Conservation (phyloP, 2,113 vertebrate species). For the Coregonus clupeaformis region DNA sequence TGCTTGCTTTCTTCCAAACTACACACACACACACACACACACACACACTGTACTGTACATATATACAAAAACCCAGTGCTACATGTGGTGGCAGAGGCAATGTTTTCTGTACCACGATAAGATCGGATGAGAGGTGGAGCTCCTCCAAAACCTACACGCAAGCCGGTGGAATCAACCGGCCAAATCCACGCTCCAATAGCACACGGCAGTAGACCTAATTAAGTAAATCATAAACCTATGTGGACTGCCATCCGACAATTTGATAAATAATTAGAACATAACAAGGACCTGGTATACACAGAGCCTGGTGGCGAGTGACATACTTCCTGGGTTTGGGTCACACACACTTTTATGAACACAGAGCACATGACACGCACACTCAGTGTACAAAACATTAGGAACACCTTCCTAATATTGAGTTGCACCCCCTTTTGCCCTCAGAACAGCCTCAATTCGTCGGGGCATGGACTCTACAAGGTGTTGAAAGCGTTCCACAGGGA, state of each 20-base stretch:
- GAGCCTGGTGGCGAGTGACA: slow-evolving; percentile 25
- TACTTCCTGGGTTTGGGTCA: slow-evolving; percentile 36
- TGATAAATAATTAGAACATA: slow-evolving; percentile 50
- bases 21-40: slow-evolving; percentile 2
- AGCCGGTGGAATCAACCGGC: slow-evolving; percentile 18
- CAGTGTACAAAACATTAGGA: too few species aligned
- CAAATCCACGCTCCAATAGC: slow-evolving; percentile 42
- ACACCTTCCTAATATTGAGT: too few species aligned
- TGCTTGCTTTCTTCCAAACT: slow-evolving; percentile 11
- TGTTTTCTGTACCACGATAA: slow-evolving; percentile 62
- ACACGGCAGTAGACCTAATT: slow-evolving; percentile 51
- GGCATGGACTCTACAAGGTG: too few species aligned
- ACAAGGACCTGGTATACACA: slow-evolving; percentile 20
- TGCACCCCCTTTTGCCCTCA: too few species aligned
- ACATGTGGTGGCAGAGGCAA: slow-evolving; percentile 26
- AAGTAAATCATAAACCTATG: slow-evolving; percentile 49
- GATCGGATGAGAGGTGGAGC: slow-evolving; percentile 52
- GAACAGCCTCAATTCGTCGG: too few species aligned
- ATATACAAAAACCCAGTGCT: slow-evolving; percentile 2
- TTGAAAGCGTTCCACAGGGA: too few species aligned
- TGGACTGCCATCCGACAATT: slow-evolving; percentile 41
- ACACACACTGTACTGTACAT: not conserved
- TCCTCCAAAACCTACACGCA: slow-evolving; percentile 47
- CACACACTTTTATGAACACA: slow-evolving; percentile 71
- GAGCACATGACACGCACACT: slow-evolving; percentile 15